Conservation (phyloP, 2,797 vertebrate genomes). For the Lycodopsis pacificus region DNA sequence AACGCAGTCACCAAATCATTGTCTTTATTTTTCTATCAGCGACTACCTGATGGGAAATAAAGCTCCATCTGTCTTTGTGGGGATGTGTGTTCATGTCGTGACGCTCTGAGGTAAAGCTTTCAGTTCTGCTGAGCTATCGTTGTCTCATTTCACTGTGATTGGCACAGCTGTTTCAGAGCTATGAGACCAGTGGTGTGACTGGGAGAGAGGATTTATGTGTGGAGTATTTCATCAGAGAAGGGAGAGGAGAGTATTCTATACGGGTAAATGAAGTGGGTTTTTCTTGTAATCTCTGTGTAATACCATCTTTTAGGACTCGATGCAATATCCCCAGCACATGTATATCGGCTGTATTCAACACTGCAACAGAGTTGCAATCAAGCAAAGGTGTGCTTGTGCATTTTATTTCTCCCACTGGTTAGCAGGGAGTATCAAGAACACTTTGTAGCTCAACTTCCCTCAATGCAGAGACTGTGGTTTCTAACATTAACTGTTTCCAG, state of each 20-base stretch:
- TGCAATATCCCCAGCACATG: neutral
- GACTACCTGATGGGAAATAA: neutral
- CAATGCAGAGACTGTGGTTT: conserved; percentile 22
- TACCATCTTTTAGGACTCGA: too few relatives aligned
- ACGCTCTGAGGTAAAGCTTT: neutral
- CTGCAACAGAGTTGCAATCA: neutral
- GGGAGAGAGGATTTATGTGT: neutral
- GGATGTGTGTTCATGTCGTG: neutral
- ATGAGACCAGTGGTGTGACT: neutral
- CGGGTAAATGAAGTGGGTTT: too few relatives aligned
- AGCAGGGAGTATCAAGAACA: too few relatives aligned
- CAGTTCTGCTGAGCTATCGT: neutral
- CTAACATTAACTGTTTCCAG: conserved; percentile 2
- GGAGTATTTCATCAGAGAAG: neutral
- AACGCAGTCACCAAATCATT: neutral
- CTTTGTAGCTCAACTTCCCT: conserved; percentile 16
- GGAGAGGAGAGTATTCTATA: too few relatives aligned
- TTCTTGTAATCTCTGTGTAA: too few relatives aligned
- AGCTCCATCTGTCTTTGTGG: neutral
- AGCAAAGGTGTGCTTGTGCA: conserved; percentile 19
- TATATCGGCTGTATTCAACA: conserved; percentile 7
- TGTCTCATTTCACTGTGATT: neutral
- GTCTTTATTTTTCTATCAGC: too few relatives aligned
- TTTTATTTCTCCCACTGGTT: conserved; percentile 9
- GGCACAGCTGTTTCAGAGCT: too few relatives aligned